These are phyloP conservation scores for Sterrhoptilus dennistouni DNA, from an alignment of 2,113 vertebrate species.

Conservation along the genomic window DNA sequence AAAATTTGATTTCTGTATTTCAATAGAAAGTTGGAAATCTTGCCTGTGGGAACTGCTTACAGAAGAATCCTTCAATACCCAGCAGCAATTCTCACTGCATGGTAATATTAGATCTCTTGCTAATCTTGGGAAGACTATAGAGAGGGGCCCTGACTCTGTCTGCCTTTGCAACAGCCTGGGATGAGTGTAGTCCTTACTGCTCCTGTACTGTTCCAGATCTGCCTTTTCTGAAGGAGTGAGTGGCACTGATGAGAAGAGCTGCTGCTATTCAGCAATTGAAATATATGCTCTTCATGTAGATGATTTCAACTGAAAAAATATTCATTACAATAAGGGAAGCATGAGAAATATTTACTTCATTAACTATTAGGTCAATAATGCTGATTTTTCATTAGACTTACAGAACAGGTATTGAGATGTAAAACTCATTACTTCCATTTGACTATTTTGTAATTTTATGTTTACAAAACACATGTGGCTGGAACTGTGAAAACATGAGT, in stretches of 20 bases:
- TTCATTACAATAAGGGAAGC: background rate
- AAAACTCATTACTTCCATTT: background rate
- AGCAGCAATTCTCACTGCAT: background rate
- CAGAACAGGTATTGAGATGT: background rate
- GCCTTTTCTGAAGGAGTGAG: background rate
- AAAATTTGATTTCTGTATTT: background rate
- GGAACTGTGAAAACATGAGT: background rate
- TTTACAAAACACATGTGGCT: background rate
- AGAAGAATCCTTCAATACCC: background rate
- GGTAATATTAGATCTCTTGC: background rate
- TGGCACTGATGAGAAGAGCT: rapidly evolving
- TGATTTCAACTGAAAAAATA: background rate
- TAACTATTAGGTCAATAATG: background rate
- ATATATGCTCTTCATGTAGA: background rate
- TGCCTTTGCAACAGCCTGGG: background rate
- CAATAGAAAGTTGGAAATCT: background rate
- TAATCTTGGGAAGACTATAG: background rate
- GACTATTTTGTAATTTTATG: background rate
- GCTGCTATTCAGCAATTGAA: background rate
- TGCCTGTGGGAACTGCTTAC: background rate
- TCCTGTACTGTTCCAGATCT: background rate
- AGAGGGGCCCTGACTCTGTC: background rate
- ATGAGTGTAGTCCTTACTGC: background rate
- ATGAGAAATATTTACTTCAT: background rate
- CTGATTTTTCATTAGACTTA: background rate